Base-by-base conservation (phyloP, 2,797 vertebrate species). In the Myiotriccus ornatus region DNA sequence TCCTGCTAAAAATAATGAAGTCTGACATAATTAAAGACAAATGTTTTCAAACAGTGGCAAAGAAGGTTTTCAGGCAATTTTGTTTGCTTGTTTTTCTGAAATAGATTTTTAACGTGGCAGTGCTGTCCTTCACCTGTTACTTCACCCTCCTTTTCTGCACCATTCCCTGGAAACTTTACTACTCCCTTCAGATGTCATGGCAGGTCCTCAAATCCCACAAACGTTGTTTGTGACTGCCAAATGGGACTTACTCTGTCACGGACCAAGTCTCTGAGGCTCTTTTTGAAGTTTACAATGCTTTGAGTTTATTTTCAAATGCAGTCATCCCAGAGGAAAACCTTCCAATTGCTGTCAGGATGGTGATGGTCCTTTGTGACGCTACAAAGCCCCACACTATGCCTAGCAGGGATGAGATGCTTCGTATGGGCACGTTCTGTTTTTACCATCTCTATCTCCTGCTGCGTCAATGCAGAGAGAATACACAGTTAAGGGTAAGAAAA, bases 281-380 rank as follows among this genome's bases (percentile, higher is more conserved):
- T 94, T 93, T 41, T 91, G 78, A 95, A 89, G 71, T 64, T 85
- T 55, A 16, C 20, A 50, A 24, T 34, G 49, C 59, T 87, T 85
- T 92, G 78, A 89, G 63, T 50, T 90, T 84, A 18, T 87, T 95
- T 93, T 90, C 43, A 85, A 83, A 50, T 30, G 49, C 23, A 94
- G 60, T 4, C 46, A 37, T 87, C 86, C 75, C 94, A 77, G 30
- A 93, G 81, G 87, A 94, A 77, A 93, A 84, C 21, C 74, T 90
- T 94, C 80, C 76, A 88, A 87, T 63, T 71, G 46, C 85, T 85
- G 90, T 84, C 89, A 96, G 87, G 77, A 84, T 6, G 18, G 84
- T 52, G 62, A 78, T 0, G 2, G 41, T 57, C 34, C 57, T 94
- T 85, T 95, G 92, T 87, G 87, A 71, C 68, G 50, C 25, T 88